Percentiles rank a stretch among this genome's conserved stretches.
phyloP scores from a whole-genome alignment of 2,113 vertebrate genomes.

The Pardalotus punctatus region DNA sequence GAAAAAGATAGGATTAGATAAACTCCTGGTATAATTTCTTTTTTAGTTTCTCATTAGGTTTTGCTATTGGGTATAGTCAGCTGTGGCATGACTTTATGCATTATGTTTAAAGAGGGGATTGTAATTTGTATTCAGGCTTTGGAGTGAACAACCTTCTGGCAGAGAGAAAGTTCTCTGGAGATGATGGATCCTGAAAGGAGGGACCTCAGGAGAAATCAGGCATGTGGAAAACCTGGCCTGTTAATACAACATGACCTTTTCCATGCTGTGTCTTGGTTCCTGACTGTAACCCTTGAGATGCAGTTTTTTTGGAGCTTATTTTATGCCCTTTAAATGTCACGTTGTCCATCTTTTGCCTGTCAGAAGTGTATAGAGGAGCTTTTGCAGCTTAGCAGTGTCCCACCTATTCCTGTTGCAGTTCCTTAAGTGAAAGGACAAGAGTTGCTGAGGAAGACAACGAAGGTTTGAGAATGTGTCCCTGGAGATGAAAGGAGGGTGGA shows the following conservation, averaged over 20 bases:
- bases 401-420: neutral
- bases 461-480: neutral
- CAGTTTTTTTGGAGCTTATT: neutral
- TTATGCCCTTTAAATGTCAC: neutral
- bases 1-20: neutral
- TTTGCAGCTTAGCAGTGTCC: neutral
- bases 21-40: neutral
- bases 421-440: neutral
- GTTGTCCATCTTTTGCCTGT: neutral
- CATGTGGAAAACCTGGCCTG: neutral
- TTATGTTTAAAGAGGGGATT: neutral
- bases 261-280: neutral
- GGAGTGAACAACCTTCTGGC: neutral
- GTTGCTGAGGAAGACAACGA: neutral
- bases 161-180: neutral
- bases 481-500: neutral
- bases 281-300: neutral
- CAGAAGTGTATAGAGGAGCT: neutral
- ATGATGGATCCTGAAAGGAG: neutral
- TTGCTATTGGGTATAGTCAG: neutral
- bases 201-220: neutral
- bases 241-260: neutral
- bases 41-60: constrained; percentile 31
- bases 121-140: neutral
- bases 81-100: neutral